These are phyloP conservation scores for Lithobates pipiens DNA, from an alignment of 2,797 vertebrate genomes.

Conservation along the genomic window DNA sequence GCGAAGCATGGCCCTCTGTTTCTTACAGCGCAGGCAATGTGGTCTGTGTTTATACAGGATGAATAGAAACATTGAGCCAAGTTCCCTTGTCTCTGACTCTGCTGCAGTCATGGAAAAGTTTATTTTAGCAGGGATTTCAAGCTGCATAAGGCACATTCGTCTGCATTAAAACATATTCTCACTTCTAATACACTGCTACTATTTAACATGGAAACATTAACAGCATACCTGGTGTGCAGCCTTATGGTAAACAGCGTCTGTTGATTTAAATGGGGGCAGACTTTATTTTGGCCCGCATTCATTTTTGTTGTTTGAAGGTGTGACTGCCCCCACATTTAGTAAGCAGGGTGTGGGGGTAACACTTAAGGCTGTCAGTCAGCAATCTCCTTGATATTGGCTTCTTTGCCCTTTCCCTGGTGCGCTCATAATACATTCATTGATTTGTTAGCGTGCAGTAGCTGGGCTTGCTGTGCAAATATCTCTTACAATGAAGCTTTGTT, in stretches of 20 bases:
- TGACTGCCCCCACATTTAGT: background rate
- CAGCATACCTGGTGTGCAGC: background rate
- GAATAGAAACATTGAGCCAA: slow-evolving; percentile 39
- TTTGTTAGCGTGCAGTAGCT: background rate
- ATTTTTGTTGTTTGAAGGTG: slow-evolving; percentile 4
- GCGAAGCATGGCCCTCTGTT: background rate
- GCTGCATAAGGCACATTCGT: background rate
- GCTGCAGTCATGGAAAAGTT: slow-evolving; percentile 50
- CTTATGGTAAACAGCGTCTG: background rate
- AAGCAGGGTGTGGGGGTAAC: background rate
- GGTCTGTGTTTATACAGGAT: slow-evolving; percentile 29
- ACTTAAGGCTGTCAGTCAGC: background rate
- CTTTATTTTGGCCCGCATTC: slow-evolving; percentile 50
- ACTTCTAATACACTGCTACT: background rate
- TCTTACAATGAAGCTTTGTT: slow-evolving; percentile 26
- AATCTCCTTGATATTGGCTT: background rate
- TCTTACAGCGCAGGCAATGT: background rate
- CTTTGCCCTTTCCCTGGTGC: background rate
- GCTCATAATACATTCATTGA: background rate
- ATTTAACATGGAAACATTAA: slow-evolving; percentile 30
- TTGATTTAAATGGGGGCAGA: slow-evolving; percentile 40
- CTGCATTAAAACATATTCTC: slow-evolving; percentile 18
- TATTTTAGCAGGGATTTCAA: slow-evolving; percentile 28
- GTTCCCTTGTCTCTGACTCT: slow-evolving; percentile 5
- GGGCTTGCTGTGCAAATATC: background rate